These are phyloP conservation scores for Mizuhopecten yessoensis DNA, from an alignment of 1,140 invertebrate genomes.

Conservation along the genomic window DNA sequence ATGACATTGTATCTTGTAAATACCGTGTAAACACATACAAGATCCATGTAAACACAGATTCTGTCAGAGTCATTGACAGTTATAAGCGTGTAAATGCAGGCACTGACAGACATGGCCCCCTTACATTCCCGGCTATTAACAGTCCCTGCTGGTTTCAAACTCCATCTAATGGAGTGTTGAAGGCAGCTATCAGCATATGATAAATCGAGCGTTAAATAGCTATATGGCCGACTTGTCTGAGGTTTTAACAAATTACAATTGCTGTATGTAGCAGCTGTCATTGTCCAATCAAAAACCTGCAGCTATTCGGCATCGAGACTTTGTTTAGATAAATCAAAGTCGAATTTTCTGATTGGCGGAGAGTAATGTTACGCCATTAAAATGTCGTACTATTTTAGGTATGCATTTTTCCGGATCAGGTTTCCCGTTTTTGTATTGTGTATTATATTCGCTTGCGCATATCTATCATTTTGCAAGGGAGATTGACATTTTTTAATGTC, in stretches of 20 bases:
- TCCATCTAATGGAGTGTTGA: background rate
- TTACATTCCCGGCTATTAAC: background rate
- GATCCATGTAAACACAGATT: background rate
- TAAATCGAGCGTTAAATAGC: constrained; percentile 19
- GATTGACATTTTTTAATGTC: no score
- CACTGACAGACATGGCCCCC: background rate
- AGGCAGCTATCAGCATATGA: constrained; percentile 1
- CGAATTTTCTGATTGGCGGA: background rate
- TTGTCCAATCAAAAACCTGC: constrained; percentile 19
- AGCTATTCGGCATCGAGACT: background rate
- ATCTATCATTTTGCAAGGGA: no score
- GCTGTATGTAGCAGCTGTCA: constrained; percentile 22
- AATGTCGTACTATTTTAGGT: constrained; percentile 44
- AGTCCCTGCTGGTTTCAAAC: background rate
- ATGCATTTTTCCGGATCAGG: no score
- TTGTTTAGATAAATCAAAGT: constrained; percentile 24
- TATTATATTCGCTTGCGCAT: no score
- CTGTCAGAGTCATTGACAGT: background rate
- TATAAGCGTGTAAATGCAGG: background rate
- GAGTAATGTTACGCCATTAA: constrained; percentile 3
- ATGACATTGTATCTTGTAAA: no score
- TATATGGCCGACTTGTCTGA: constrained; percentile 31
- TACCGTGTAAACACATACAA: no score
- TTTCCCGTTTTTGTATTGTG: no score
- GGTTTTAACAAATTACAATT: constrained; percentile 22